These are phyloP conservation scores for Gasterosteus nipponicus DNA, from an alignment of 2,113 vertebrate genomes.

Conservation along the genomic window DNA sequence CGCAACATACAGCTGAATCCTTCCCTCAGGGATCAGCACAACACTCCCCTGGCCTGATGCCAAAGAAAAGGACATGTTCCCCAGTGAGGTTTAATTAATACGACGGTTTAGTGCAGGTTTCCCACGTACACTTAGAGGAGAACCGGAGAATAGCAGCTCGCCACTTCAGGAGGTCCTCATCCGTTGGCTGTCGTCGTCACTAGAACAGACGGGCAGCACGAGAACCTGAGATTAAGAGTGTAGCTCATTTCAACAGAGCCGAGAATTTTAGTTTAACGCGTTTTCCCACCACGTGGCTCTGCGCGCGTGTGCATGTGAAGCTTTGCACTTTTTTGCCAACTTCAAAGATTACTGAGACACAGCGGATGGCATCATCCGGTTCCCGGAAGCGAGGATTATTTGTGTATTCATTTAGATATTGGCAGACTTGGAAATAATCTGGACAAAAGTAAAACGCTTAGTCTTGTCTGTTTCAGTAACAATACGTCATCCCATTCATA, in stretches of 20 bases:
- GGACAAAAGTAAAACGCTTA: constrained; percentile 33
- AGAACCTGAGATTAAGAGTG: constrained; percentile 37
- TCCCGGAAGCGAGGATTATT: constrained; percentile 66
- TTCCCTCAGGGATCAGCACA: neutral
- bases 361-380: constrained; percentile 48
- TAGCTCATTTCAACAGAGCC: constrained; percentile 7
- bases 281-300: neutral
- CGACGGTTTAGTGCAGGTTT: constrained; percentile 28
- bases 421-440: constrained; percentile 63
- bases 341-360: constrained; percentile 56
- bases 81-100: constrained; percentile 55
- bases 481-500: constrained; percentile 46
- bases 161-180: constrained; percentile 57
- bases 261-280: neutral
- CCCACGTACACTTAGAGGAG: constrained; percentile 49
- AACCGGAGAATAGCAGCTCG: constrained; percentile 57
- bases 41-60: constrained; percentile 8
- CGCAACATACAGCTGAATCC: neutral
- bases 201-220: constrained; percentile 3
- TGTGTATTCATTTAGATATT: constrained; percentile 58
- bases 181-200: constrained; percentile 52
- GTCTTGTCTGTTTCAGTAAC: constrained; percentile 42
- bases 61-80: constrained; percentile 11
- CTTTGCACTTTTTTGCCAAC: constrained; percentile 38
- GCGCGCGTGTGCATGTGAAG: constrained; percentile 10